A percentile compares a stretch with the other conserved stretches of the same genome.
These are phyloP conservation scores for Rhynchotus rufescens DNA, from an alignment of 2,797 vertebrate genomes.

Conservation along the genomic window DNA sequence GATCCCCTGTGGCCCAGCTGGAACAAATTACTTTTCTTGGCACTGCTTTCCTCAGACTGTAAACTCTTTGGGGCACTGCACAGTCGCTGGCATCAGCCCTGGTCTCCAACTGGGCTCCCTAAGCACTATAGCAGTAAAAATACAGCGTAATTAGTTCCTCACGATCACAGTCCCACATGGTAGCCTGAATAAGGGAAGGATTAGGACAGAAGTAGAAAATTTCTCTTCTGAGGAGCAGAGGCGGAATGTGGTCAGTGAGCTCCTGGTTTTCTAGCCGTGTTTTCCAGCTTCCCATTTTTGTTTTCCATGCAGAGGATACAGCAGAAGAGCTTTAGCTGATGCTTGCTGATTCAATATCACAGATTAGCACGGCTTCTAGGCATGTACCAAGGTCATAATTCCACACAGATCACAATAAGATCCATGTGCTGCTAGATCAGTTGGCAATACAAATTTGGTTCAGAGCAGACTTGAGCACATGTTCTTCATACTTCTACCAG, in stretches of 20 bases:
- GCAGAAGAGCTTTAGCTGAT: neutral
- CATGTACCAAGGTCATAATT: neutral
- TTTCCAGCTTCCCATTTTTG: neutral
- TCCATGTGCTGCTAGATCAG: neutral
- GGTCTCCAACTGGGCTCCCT: constrained; percentile 64
- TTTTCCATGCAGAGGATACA: neutral
- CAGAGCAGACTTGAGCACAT: rapidly evolving
- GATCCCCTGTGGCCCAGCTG: constrained; percentile 67
- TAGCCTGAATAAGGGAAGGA: constrained; percentile 38
- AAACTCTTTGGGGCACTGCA: constrained; percentile 62
- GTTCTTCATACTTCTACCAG: neutral
- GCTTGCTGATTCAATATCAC: neutral
- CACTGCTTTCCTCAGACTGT: constrained; percentile 34
- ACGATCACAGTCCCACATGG: constrained; percentile 34
- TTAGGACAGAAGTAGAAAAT: constrained; percentile 38
- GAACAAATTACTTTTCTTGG: constrained; percentile 70
- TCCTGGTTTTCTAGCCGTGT: neutral
- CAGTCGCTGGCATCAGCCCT: constrained; percentile 53
- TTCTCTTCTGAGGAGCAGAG: constrained; percentile 43
- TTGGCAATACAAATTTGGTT: neutral
- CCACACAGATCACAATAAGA: no score
- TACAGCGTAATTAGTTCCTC: constrained; percentile 67
- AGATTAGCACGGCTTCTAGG: neutral
- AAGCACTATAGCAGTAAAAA: constrained; percentile 67
- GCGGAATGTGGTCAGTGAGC: neutral